Evolutionary conservation across 64 coral and sea anemone species (phyloP), one percentile per base, ranked within the genome.

Genomic region (Hydrozoanthus tunicans): DNA sequence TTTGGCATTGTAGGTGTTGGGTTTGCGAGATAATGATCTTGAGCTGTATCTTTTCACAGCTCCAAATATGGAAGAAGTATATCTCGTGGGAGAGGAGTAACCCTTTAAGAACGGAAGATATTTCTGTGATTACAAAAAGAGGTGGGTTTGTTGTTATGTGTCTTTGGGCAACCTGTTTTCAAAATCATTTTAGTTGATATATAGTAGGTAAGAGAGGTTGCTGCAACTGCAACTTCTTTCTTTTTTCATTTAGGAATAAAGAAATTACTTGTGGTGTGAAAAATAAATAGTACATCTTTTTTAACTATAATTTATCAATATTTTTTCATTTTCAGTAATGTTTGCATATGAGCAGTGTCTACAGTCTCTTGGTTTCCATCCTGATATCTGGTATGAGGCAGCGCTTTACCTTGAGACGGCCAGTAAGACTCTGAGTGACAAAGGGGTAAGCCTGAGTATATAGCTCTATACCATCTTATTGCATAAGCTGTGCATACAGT

Each of bases 41-140:
- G 32, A 43, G 32, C 2, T 43, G 32, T 43, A 2, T 80, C 32
- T 58, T 13, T 20, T 69, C 20, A 7, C 77, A 98, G 96, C 80
- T 98, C 56, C 96, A 98, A 85, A 93, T 98, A 55, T 98, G 96
- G 96, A 98, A 95, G 73, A 98, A 90, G 64, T 98, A 98, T 54
- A 95, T 98, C 61, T 53, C 80, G 26, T 98, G 96, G 96, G 96
- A 98, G 80, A 95, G 84, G 53, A 90, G 90, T 61, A 98, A 98
- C 79, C 96, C 96, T 73, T 51, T 98, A 6, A 93, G 94, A 85
- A 93, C 86, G 17, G 94, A 98, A 15, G 96, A 98, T 26, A 95
- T 92, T 15, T 71, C 78, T 63, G 62, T 95, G 59, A 89, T 98
- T 14, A 95, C 96, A 55, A 98, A 93, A 78, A 89, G 96, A 89